Evolutionary conservation across 1,140 invertebrate species (phyloP).

Genomic region (Drosophila chauvacae): DNA sequence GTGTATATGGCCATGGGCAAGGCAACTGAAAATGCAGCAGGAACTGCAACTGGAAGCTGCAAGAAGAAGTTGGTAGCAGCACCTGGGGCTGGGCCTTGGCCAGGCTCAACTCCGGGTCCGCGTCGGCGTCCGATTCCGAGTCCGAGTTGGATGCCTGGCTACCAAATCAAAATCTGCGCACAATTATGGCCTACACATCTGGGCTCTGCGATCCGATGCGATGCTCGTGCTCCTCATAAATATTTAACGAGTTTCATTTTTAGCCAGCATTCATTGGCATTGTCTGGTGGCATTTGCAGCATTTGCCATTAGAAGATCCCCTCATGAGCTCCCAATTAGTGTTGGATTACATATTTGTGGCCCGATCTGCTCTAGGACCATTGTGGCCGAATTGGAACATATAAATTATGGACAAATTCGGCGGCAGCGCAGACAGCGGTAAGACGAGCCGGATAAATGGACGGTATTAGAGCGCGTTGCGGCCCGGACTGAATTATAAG

Average conservation of each 20-base stretch:
- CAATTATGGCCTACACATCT: conserved; percentile 80
- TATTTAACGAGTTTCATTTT: conserved; percentile 80
- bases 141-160: conserved; percentile 33
- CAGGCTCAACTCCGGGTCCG: conserved; percentile 3
- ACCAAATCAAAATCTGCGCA: conserved; percentile 80
- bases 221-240: conserved; percentile 80
- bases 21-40: conserved; percentile 52
- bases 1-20: conserved; percentile 71
- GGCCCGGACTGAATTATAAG: conserved; percentile 37
- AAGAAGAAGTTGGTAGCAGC: conserved; percentile 36
- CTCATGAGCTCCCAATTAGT: conserved; percentile 81
- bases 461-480: conserved; percentile 24
- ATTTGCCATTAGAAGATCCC: conserved; percentile 70
- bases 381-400: conserved; percentile 57
- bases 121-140: background rate
- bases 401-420: conserved; percentile 60
- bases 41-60: conserved; percentile 53
- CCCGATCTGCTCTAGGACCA: conserved; percentile 46
- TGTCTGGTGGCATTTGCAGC: conserved; percentile 51
- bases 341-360: conserved; percentile 78
- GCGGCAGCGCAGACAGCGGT: conserved; percentile 1
- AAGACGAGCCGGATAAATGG: conserved; percentile 54
- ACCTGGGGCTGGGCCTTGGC: conserved; percentile 37
- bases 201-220: conserved; percentile 54
- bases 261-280: conserved; percentile 45